Conservation (phyloP, 1,140 invertebrate genomes). For the Macrotrachela quadricornifera region DNA sequence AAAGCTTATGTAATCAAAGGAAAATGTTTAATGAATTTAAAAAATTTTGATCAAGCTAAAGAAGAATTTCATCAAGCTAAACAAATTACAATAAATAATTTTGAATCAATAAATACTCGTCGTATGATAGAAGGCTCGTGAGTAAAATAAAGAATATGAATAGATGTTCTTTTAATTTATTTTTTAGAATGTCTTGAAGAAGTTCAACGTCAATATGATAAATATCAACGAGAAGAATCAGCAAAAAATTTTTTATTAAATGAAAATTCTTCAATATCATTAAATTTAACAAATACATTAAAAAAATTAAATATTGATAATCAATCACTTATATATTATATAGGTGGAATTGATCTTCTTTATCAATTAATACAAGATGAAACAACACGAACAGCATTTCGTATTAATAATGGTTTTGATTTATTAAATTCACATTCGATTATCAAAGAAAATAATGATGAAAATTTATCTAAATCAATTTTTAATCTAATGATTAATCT, state of each 20-base stretch:
- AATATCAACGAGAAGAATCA: constrained; percentile 15
- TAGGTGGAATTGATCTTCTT: not conserved
- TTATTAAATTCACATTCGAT: not conserved
- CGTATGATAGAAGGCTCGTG: not conserved
- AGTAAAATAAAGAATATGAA: not conserved
- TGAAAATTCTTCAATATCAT: not conserved
- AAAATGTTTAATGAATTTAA: constrained; percentile 17
- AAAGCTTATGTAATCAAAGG: constrained; percentile 25
- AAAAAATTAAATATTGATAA: not conserved
- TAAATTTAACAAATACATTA: not conserved
- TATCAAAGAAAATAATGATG: not conserved
- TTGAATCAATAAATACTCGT: not conserved
- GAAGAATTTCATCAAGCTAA: constrained; percentile 18
- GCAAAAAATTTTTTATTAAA: constrained; percentile 16
- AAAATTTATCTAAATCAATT: not conserved
- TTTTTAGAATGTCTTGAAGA: constrained; percentile 21
- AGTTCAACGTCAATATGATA: constrained; percentile 15
- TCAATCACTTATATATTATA: not conserved
- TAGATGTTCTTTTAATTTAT: not conserved
- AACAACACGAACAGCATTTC: not conserved
- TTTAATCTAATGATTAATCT: too few relatives aligned
- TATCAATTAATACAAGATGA: not conserved
- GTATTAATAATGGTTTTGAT: not conserved
- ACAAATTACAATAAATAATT: constrained; percentile 17
- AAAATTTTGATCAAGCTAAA: constrained; percentile 21